These are phyloP conservation scores for Tychaedon coryphoeus DNA, from an alignment of 2,113 vertebrate species.

Conservation along the genomic window DNA sequence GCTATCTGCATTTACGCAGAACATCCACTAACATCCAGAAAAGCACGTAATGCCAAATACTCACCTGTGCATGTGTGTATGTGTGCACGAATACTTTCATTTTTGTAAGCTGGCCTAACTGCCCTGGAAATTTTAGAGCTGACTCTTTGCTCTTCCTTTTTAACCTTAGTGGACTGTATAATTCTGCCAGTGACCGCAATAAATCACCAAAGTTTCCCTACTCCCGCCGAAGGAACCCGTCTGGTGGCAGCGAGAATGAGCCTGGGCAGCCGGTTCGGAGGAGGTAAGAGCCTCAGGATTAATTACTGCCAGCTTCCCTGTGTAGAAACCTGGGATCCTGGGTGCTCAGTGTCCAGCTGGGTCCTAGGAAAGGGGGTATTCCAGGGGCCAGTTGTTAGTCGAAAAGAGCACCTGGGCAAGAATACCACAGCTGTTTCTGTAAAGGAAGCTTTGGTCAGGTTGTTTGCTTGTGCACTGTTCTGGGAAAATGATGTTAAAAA, in stretches of 20 bases:
- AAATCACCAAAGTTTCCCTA: slow-evolving; percentile 86
- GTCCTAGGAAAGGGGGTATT: neutral
- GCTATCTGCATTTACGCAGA: neutral
- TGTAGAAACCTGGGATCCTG: neutral
- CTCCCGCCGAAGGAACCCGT: slow-evolving; percentile 74
- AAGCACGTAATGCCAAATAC: rapidly evolving
- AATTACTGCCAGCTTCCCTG: neutral
- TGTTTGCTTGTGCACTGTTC: neutral
- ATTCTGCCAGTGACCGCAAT: slow-evolving; percentile 78
- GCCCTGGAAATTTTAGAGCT: neutral
- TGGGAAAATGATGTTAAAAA: neutral
- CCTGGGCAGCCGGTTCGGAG: slow-evolving; percentile 71
- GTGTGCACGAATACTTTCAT: neutral
- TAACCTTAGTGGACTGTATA: slow-evolving; percentile 79
- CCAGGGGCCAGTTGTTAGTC: neutral
- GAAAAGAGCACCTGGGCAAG: neutral
- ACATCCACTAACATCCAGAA: neutral
- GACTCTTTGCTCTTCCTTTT: neutral
- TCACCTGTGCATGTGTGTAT: neutral
- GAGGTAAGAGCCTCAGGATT: slow-evolving; percentile 66
- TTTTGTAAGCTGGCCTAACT: neutral
- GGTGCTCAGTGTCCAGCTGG: neutral
- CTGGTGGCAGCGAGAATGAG: slow-evolving; percentile 83
- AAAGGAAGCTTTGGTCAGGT: neutral
- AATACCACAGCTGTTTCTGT: neutral